Evolutionary conservation across 1,140 invertebrate species (phyloP), one percentile per base, ranked within the genome.

Genomic region (Olivierus martensii): DNA sequence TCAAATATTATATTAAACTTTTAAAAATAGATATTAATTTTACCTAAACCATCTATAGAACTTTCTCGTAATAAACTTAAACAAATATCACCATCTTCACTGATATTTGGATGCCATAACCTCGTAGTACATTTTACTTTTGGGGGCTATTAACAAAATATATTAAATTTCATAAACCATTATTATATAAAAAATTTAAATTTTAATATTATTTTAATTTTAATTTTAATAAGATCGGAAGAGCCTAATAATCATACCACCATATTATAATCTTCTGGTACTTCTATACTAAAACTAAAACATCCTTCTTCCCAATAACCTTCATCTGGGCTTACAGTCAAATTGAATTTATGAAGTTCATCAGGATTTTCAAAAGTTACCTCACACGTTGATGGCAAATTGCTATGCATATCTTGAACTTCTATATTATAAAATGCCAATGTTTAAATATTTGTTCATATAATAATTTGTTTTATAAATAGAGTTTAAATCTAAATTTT

Each of bases 41-140:
- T 60, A 72, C 73, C 90, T 65, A 91, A 77, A 56, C 87, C 87
- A 75, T 96, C 92, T 62, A 94, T 82, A 53, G 88, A 92, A 65
- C 83, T 92, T 69, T 89, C 82, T 59, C 92, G 72, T 41, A 97
- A 71, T 35, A 97, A 72, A 57, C 88, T 94, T 37, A 97, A 69
- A 71, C 92, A 97, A 41, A 97, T 86, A 61, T 91, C 85, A n/a
- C 92, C 92, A 63, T 87, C 83, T 69, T 91, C 86, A 67, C 79
- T 89, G 53, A 96, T 96, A 68, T 96, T 96, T 41, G 92, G 91
- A 77, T 96, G 92, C 88, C 89, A 96, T 15, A 95, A 71, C 66
- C 82, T 82, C 41, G 91, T 96, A 54, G 79, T 64, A 70, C 92
- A 96, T 70, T 84, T 87, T 0, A 94, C 91, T 72, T 78, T 78